A percentile compares a stretch with the other conserved stretches of the same genome.
Evolutionary conservation across 2,888 invertebrate genomes (phyloP).

Genomic region (Tetanocera ferruginea): DNA sequence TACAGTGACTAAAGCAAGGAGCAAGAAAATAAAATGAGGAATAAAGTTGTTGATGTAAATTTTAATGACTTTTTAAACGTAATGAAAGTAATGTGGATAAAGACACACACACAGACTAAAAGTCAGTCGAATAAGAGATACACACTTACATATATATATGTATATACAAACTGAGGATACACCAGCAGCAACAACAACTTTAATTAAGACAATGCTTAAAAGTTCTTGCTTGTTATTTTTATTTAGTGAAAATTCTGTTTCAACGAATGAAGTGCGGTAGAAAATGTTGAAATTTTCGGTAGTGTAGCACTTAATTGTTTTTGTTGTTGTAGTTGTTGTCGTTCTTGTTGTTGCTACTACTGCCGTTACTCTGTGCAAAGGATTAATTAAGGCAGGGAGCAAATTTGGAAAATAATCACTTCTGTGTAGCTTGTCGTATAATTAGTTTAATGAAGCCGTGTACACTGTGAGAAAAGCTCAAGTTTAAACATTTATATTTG

Average conservation of each 20-base stretch:
- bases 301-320: background rate
- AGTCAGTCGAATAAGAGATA: background rate
- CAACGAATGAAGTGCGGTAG: background rate
- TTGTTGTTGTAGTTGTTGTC: too few species aligned
- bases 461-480: conserved; percentile 2
- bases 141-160: background rate
- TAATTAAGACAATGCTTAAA: background rate
- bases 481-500: too few species aligned
- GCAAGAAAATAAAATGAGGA: conserved; percentile 47
- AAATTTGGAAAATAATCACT: background rate
- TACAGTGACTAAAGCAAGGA: background rate
- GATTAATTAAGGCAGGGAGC: background rate
- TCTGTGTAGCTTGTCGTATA: background rate
- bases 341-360: background rate
- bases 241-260: background rate
- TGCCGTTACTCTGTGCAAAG: background rate
- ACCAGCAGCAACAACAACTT: background rate
- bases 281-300: background rate
- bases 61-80: conserved; percentile 62
- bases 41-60: conserved; percentile 50
- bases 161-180: background rate
- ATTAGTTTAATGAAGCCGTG: conserved; percentile 33
- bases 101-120: background rate
- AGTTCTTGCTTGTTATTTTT: background rate
- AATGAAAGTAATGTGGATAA: conserved; percentile 56